A percentile compares a stretch with the other conserved stretches of the same genome.
Conservation (phyloP, 2,888 invertebrate genomes). For the Electrophaes corylata region DNA sequence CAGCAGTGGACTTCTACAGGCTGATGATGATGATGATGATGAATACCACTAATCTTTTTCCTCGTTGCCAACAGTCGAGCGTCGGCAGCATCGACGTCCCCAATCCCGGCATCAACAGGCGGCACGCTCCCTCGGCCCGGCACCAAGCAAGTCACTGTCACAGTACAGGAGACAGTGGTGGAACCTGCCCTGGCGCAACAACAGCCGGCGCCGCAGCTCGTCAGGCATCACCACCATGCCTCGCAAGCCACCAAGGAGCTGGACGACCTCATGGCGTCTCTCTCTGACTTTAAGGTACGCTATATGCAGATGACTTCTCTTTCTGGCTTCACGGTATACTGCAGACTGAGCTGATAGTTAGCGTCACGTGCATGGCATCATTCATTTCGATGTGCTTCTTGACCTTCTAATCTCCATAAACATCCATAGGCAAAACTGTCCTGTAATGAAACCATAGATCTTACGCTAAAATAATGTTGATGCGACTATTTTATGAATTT, state of each 20-base stretch:
- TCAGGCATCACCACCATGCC: constrained; percentile 81
- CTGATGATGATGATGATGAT: too few relatives aligned
- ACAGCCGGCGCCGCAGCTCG: constrained; percentile 62
- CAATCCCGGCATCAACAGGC: constrained; percentile 58
- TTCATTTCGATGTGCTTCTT: too few relatives aligned
- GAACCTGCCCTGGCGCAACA: constrained; percentile 75
- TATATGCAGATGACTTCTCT: not conserved
- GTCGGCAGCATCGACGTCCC: constrained; percentile 69
- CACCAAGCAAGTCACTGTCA: constrained; percentile 84
- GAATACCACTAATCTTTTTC: too few relatives aligned
- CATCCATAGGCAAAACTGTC: not conserved
- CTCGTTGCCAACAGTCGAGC: constrained; percentile 54
- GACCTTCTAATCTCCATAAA: not conserved
- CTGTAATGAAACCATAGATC: not conserved
- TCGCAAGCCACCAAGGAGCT: constrained; percentile 97
- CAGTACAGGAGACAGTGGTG: constrained; percentile 81
- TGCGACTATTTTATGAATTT: constrained; percentile 7
- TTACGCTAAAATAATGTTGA: not conserved
- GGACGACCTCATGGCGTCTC: constrained; percentile 97
- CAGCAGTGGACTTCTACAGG: too few relatives aligned
- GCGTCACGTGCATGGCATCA: too few relatives aligned
- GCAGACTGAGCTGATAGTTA: too few relatives aligned
- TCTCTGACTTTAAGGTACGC: constrained; percentile 96
- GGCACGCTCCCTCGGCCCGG: constrained; percentile 78
- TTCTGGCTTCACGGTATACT: not conserved